Evolutionary conservation across 2,888 invertebrate species (phyloP).

Genomic region (Plebejus argus): DNA sequence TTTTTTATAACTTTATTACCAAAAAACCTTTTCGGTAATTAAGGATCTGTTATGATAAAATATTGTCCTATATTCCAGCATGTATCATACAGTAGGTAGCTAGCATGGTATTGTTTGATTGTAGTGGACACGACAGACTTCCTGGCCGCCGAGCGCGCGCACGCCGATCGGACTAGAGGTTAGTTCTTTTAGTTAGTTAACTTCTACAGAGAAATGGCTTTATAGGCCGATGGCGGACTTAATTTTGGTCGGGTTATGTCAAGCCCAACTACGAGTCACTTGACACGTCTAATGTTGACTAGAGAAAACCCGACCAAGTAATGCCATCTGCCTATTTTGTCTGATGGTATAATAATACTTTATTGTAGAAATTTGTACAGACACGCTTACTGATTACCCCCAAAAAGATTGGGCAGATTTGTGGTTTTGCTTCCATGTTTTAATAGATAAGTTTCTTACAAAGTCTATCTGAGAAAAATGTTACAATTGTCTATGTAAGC

Average conservation of each 20-base stretch:
- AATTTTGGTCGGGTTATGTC: background rate
- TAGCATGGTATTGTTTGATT: conserved; percentile 41
- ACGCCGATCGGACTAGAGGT: conserved; percentile 73
- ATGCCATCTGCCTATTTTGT: background rate
- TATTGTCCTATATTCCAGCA: background rate
- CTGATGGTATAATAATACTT: background rate
- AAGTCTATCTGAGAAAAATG: background rate
- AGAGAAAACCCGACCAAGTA: too few relatives aligned
- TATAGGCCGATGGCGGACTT: background rate
- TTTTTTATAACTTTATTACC: too few relatives aligned
- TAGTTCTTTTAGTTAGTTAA: conserved; percentile 41
- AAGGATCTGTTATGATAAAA: background rate
- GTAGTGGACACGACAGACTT: conserved; percentile 71
- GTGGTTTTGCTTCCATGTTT: background rate
- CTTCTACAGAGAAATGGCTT: background rate
- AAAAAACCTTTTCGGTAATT: too few relatives aligned
- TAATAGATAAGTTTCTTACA: background rate
- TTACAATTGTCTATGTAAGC: background rate
- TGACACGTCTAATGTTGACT: too few relatives aligned
- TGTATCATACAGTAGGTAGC: conserved; percentile 15
- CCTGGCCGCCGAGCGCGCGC: conserved; percentile 69
- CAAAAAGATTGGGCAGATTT: background rate
- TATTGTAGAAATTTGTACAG: background rate
- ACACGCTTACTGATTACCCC: background rate
- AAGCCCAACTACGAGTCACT: background rate